phyloP scores from a whole-genome alignment of 2,797 vertebrate species.

The Pseudochaenichthys georgianus region DNA sequence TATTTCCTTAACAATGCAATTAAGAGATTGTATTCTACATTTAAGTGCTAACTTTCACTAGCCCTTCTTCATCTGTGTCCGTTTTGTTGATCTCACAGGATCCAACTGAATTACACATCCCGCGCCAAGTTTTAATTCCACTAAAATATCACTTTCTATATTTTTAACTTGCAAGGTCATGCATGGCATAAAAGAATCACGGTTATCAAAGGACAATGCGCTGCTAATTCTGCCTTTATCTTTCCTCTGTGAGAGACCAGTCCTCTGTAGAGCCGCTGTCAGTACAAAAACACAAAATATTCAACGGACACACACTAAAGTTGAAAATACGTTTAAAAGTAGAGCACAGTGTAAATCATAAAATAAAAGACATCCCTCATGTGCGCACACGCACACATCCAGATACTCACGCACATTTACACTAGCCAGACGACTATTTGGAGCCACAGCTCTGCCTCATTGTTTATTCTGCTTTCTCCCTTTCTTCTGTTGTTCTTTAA shows the following conservation, averaged over 20 bases:
- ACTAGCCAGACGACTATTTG: conserved; percentile 64
- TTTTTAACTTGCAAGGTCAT: neutral
- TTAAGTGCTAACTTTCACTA: neutral
- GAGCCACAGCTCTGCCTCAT: conserved; percentile 73
- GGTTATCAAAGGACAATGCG: neutral
- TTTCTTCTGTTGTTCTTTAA: conserved; percentile 85
- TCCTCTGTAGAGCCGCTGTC: neutral
- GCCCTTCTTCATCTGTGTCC: neutral
- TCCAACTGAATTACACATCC: neutral
- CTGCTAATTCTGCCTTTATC: conserved; percentile 5
- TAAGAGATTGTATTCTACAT: too few species aligned
- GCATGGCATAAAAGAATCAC: neutral
- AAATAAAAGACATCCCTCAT: conserved; percentile 63
- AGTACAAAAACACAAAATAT: conserved; percentile 60
- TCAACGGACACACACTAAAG: conserved; percentile 54
- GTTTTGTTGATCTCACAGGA: neutral
- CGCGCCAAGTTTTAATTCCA: neutral
- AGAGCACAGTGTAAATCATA: conserved; percentile 63
- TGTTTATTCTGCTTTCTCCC: conserved; percentile 78
- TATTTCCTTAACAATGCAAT: neutral
- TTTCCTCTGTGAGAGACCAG: conserved; percentile 20
- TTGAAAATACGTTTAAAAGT: conserved; percentile 53
- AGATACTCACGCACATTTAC: conserved; percentile 1
- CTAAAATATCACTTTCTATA: neutral
- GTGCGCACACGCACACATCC: conserved; percentile 21